Percentiles rank a stretch among this genome's conserved stretches.
Evolutionary conservation across 2,797 vertebrate genomes (phyloP).

Genomic region (Falco berigora): DNA sequence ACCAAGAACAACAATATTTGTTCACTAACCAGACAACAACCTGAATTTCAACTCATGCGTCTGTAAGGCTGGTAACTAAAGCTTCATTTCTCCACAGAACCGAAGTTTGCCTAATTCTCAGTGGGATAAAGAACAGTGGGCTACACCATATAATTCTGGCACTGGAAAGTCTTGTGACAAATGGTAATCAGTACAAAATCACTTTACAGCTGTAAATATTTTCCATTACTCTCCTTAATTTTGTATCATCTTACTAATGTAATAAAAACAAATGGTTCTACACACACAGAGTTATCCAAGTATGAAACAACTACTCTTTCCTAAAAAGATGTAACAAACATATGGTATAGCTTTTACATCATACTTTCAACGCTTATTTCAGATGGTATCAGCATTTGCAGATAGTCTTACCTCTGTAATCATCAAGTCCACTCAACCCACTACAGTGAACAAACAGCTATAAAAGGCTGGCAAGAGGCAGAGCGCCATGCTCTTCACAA

Average conservation of each 20-base stretch:
- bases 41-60: neutral
- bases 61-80: neutral
- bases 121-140: neutral
- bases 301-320: neutral
- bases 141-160: neutral
- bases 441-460: neutral
- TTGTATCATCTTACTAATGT: neutral
- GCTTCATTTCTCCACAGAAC: neutral
- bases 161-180: neutral
- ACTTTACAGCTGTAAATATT: neutral
- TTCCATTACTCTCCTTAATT: neutral
- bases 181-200: neutral
- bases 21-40: neutral
- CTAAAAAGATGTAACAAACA: conserved; percentile 21
- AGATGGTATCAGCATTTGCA: neutral
- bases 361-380: conserved; percentile 31
- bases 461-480: neutral
- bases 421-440: conserved; percentile 6
- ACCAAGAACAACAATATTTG: neutral
- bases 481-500: neutral
- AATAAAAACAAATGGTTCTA: conserved; percentile 17
- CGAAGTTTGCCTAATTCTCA: neutral
- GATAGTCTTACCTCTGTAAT: conserved; percentile 24
- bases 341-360: neutral
- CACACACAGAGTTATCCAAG: neutral